Percentiles rank a stretch among this genome's conserved stretches.
Conservation (phyloP, 2,888 invertebrate species). For the Meganola albula region DNA sequence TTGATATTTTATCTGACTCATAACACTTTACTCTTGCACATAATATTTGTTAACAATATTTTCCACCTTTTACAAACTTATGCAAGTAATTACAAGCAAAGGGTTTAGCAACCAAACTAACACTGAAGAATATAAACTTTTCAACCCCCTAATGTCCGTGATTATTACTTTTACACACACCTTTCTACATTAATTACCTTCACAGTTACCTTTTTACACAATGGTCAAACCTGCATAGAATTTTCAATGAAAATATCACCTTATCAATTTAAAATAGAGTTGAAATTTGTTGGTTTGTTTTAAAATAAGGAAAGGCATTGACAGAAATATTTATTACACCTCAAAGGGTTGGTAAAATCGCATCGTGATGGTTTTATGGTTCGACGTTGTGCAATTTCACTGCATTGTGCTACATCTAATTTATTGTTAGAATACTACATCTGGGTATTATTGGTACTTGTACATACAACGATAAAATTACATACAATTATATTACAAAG, state of each 20-base stretch:
- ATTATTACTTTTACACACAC: conserved; percentile 56
- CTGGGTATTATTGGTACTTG: conserved; percentile 31
- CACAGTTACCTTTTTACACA: conserved; percentile 53
- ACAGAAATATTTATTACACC: conserved; percentile 66
- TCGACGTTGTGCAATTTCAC: conserved; percentile 68
- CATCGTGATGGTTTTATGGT: conserved; percentile 69
- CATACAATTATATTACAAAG: too few species aligned
- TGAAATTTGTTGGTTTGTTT: conserved; percentile 18
- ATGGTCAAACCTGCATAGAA: conserved; percentile 24
- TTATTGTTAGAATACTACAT: conserved; percentile 16
- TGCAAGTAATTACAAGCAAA: conserved; percentile 17
- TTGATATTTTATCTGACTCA: conserved; percentile 40
- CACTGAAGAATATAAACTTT: conserved; percentile 48
- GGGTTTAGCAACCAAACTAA: conserved; percentile 40
- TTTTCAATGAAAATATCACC: conserved; percentile 17
- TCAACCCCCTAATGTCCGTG: conserved; percentile 49
- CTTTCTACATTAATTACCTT: conserved; percentile 64
- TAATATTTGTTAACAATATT: conserved; percentile 5
- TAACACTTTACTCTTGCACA: conserved; percentile 9
- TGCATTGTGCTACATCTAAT: conserved; percentile 46
- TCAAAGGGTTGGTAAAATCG: conserved; percentile 73
- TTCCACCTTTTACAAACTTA: conserved; percentile 9
- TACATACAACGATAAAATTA: too few species aligned
- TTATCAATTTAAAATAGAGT: conserved; percentile 23
- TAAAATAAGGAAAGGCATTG: conserved; percentile 30